Base-by-base conservation (phyloP, 2,888 invertebrate species). In the Aleiodes leptofemur region DNA sequence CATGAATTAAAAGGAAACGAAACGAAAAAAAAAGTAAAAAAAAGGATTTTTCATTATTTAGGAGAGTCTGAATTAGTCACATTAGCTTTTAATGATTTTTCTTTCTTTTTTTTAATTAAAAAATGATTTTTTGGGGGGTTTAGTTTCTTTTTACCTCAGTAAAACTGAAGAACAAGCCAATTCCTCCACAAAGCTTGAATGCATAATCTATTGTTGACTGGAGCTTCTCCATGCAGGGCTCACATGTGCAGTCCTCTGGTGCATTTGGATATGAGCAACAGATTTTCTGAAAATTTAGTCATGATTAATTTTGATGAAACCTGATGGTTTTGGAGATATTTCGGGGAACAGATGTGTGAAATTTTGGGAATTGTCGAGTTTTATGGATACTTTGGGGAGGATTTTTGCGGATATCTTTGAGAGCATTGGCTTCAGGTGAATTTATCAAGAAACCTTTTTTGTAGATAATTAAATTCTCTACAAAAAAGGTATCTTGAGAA, bases 131-230 rank as follows among this genome's bases (percentile, higher is more conserved):
- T 1, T 23, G 23, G 23, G 23, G 23, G 23, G 2, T 23, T 23
- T 23, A 23, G 23, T 23, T 23, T 2, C 1, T 23, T 23, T 23
- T 91, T 92, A 98, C 98, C 96, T 98, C 98, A 64, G 98, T 97
- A 87, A 98, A 98, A 88, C 98, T 98, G 91, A 98, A 98, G 92
- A 98, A 97, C 34, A 98, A 91, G 74, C 98, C 98, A 84, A 98
- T 95, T 77, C 97, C 97, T 66, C 98, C 98, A 83, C 96, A 96
- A 16, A 96, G 91, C 87, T 96, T 96, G 86, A 98, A 96, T 0
- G 96, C 97, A 88, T 95, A 94, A 86, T 95, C 94, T 83, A 98
- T 96, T 38, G 94, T 95, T 81, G 92, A 93, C 87, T 94, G 95
- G 74, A 96, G 90, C 88, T 92, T 93, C 8, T 91, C 91, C 91